Evolutionary conservation across 2,797 vertebrate genomes (phyloP).

Genomic region (Epinephelus awoara): DNA sequence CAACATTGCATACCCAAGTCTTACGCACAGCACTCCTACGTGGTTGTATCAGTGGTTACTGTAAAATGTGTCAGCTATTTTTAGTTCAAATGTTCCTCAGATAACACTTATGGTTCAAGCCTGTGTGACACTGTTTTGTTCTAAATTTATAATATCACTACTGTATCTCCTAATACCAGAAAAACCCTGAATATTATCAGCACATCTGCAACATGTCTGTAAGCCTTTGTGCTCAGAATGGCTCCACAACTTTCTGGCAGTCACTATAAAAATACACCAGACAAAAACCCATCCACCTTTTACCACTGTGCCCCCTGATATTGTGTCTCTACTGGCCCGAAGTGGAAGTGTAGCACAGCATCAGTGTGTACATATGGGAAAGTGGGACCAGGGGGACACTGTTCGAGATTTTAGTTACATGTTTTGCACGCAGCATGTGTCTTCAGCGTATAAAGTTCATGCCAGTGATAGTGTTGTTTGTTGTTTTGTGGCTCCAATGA

Average conservation of each 20-base stretch:
- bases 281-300: neutral
- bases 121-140: conserved; percentile 25
- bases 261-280: neutral
- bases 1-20: neutral
- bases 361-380: neutral
- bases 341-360: neutral
- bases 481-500: conserved; percentile 34
- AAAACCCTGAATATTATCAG: neutral
- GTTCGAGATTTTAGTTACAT: neutral
- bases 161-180: conserved; percentile 1
- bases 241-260: neutral
- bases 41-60: neutral
- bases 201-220: neutral
- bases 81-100: conserved; percentile 32
- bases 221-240: conserved; percentile 6
- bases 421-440: neutral
- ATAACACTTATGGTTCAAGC: neutral
- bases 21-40: neutral
- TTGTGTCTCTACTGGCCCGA: neutral
- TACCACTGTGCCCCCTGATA: neutral
- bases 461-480: conserved; percentile 23
- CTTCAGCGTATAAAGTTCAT: neutral
- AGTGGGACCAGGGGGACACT: neutral
- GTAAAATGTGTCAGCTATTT: conserved; percentile 27
- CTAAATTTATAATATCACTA: conserved; percentile 27